Evolutionary conservation across 2,797 vertebrate species (phyloP).

Genomic region (Limosa lapponica): DNA sequence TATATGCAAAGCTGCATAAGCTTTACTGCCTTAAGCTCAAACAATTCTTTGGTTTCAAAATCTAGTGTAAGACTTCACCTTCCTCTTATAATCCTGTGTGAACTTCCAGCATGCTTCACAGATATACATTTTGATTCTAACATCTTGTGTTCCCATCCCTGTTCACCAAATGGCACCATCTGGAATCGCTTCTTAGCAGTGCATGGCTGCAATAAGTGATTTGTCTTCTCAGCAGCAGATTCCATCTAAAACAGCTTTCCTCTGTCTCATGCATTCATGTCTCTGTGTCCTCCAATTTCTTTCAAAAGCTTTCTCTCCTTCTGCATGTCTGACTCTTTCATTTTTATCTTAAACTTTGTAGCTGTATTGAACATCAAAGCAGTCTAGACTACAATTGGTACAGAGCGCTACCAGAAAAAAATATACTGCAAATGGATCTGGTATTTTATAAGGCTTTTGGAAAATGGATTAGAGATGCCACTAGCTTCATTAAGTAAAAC

Average conservation of each 20-base stretch:
- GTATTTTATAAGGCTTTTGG: neutral
- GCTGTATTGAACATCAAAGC: neutral
- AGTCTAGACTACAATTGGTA: neutral
- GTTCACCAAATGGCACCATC: conserved; percentile 43
- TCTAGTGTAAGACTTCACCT: neutral
- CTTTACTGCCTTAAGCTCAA: neutral
- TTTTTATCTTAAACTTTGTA: conserved; percentile 4
- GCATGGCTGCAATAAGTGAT: conserved; percentile 31
- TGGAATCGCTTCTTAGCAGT: conserved; percentile 27
- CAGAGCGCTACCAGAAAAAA: neutral
- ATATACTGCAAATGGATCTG: neutral
- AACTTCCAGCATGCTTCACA: neutral
- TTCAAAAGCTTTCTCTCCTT: conserved; percentile 6
- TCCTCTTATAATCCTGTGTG: neutral
- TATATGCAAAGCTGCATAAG: neutral
- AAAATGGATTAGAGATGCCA: neutral
- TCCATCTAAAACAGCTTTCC: conserved; percentile 25
- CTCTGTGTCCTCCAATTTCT: neutral
- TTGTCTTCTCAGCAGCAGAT: conserved; percentile 42
- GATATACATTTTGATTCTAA: neutral
- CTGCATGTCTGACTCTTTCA: neutral
- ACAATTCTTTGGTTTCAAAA: neutral
- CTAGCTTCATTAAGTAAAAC: neutral
- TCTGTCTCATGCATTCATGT: conserved; percentile 12
- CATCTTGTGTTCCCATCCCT: neutral